Base-by-base conservation (phyloP, 2,888 invertebrate species). In the Marasmarcha lunaedactyla region DNA sequence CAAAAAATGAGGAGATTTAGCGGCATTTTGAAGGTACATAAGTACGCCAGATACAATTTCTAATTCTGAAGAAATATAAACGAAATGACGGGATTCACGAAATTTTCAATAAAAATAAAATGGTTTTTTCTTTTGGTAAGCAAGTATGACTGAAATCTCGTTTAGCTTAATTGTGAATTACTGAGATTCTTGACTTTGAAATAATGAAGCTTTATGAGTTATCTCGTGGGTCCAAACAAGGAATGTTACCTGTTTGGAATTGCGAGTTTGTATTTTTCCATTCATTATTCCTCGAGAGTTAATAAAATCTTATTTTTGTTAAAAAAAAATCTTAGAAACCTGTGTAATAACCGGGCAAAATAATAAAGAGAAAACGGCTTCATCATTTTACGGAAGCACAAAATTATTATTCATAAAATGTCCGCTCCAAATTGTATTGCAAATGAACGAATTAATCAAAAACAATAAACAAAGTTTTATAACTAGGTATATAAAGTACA, bases 1-100 rank as follows among this genome's bases (percentile, higher is more conserved):
- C 59, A 69, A 71, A 68, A 68, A 65, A 61, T 62, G 59, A 63
- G 57, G 57, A 61, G 59, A 63, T 61, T 58, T 63, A 36, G 11
- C 5, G 6, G 11, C 30, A 20, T 25, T 36, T 9, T 41, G 42
- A 11, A 14, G n/a, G 10, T 14, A 14, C 15, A 35, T 14, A 14
- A 35, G 10, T 14, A 14, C 35, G 20, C 7, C 20, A 5, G 20
- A 20, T 20, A 20, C 20, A 14, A 26, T 5, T 27, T 10, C n/a
- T 30, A 13, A 14, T 9, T 30, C n/a, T 9, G 6, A 30, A 30
- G n/a, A 30, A 30, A 30, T 7, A 7, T 30, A 10, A 30, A 30
- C 30, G 30, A 30, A 30, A 20, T 20, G 3, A 20, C 20, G n/a
- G 30, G n/a, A 30, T 30, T 30, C 10, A n/a, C 30, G 30, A 10